phyloP scores from a whole-genome alignment of 2,888 invertebrate genomes.

The Caenorhabditis plicata region DNA sequence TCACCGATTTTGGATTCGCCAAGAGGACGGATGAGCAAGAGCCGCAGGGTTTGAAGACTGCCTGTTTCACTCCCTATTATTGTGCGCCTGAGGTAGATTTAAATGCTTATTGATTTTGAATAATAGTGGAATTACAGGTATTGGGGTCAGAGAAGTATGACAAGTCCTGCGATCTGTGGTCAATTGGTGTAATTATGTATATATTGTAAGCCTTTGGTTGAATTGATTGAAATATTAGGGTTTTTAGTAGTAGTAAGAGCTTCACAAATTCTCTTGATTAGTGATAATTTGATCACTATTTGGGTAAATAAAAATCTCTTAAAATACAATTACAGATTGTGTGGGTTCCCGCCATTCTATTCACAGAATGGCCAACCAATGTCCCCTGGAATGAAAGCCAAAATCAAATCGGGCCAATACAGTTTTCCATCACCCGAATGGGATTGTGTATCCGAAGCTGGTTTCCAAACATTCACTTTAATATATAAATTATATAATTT shows the following conservation, averaged over 20 bases:
- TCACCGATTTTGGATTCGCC: slow-evolving; percentile 99
- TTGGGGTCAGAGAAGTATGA: slow-evolving; percentile 95
- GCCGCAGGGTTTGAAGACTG: slow-evolving; percentile 83
- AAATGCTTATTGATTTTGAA: too few relatives aligned
- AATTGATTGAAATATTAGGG: too few relatives aligned
- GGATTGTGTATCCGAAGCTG: slow-evolving; percentile 88
- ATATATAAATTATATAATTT: slow-evolving; percentile 5
- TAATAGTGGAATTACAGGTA: too few relatives aligned
- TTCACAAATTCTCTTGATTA: too few relatives aligned
- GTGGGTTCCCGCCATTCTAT: slow-evolving; percentile 98
- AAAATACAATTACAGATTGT: slow-evolving; percentile 71
- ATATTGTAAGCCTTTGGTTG: slow-evolving; percentile 76
- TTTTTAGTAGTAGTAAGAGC: too few relatives aligned
- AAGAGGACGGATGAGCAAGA: slow-evolving; percentile 78
- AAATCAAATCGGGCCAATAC: slow-evolving; percentile 87
- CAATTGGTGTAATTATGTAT: slow-evolving; percentile 97
- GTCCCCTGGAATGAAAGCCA: slow-evolving; percentile 97
- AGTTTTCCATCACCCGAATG: slow-evolving; percentile 95
- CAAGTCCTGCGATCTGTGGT: slow-evolving; percentile 99
- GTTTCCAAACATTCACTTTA: slow-evolving; percentile 56
- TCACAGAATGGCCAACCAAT: slow-evolving; percentile 95
- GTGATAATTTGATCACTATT: too few relatives aligned
- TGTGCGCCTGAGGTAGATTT: slow-evolving; percentile 77
- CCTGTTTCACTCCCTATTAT: slow-evolving; percentile 98
- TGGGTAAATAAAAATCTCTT: too few relatives aligned